Evolutionary conservation across 2,797 vertebrate species (phyloP).

Genomic region (Chelmon rostratus): DNA sequence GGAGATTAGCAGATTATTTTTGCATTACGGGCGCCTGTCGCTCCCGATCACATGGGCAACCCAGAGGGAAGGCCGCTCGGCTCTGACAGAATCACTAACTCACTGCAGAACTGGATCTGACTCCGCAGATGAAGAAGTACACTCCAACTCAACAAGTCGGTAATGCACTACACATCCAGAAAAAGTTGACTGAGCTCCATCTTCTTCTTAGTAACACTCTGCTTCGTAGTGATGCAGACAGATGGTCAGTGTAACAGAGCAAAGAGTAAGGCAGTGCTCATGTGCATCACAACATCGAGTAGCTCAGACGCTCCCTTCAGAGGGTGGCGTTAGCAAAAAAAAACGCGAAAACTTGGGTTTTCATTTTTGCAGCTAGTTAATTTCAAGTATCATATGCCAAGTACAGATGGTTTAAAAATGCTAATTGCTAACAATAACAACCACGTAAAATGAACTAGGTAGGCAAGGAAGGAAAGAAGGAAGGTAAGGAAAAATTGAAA

Average conservation of each 20-base stretch:
- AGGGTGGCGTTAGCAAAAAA: neutral
- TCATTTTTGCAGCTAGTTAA: too few species aligned
- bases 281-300: too few species aligned
- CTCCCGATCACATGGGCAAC: conserved; percentile 67
- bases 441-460: too few species aligned
- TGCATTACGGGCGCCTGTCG: conserved; percentile 83
- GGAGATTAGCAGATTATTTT: conserved; percentile 87
- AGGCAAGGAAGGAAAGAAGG: too few species aligned
- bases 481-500: neutral
- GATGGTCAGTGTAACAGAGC: neutral
- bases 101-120: conserved; percentile 29
- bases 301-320: neutral
- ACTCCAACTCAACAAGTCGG: conserved; percentile 24
- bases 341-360: too few species aligned
- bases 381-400: too few species aligned
- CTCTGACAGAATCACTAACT: conserved; percentile 51
- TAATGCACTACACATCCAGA: conserved; percentile 3
- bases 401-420: too few species aligned
- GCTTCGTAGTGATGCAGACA: neutral
- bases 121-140: conserved; percentile 9
- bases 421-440: too few species aligned
- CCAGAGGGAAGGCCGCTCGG: conserved; percentile 61
- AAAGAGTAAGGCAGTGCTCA: neutral
- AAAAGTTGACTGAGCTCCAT: neutral
- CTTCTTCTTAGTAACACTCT: neutral